These are phyloP conservation scores for Epirrita christyi DNA, from an alignment of 2,888 invertebrate genomes.

Conservation along the genomic window DNA sequence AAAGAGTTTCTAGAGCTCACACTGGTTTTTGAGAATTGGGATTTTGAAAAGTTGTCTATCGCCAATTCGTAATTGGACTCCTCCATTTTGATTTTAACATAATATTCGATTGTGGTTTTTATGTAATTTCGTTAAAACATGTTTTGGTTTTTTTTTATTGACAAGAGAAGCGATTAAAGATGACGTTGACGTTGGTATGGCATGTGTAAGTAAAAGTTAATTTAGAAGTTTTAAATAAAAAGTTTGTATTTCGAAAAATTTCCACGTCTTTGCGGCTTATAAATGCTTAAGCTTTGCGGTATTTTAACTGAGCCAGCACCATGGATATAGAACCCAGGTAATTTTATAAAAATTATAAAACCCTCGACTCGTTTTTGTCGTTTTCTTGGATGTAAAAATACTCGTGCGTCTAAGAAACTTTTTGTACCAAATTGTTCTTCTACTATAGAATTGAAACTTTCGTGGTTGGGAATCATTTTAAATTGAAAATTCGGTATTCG, in stretches of 20 bases:
- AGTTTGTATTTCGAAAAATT: slow-evolving; percentile 13
- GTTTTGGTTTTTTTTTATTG: slow-evolving; percentile 12
- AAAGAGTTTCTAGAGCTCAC: slow-evolving; percentile 42
- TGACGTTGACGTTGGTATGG: not conserved
- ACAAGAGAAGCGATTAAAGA: not conserved
- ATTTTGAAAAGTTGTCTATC: slow-evolving; percentile 11
- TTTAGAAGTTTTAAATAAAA: slow-evolving; percentile 13
- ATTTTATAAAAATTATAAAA: too few species aligned
- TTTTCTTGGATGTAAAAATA: too few species aligned
- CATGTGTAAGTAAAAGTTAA: slow-evolving; percentile 8
- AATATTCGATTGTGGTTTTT: not conserved
- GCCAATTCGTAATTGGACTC: slow-evolving; percentile 34
- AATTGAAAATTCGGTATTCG: too few species aligned
- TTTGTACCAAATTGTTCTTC: too few species aligned
- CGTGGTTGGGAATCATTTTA: too few species aligned
- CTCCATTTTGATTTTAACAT: slow-evolving; percentile 27
- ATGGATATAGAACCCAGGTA: too few species aligned
- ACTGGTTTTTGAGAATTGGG: slow-evolving; percentile 38
- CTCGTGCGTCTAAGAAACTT: too few species aligned
- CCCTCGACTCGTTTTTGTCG: too few species aligned
- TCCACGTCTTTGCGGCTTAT: too few species aligned
- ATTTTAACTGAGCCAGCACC: too few species aligned
- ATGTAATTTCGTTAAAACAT: not conserved
- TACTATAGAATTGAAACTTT: too few species aligned
- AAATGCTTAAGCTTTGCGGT: too few species aligned